Percentiles rank a stretch among this genome's conserved stretches.
These are phyloP conservation scores for Parochlus steinenii DNA, from an alignment of 2,888 invertebrate genomes.

Conservation along the genomic window DNA sequence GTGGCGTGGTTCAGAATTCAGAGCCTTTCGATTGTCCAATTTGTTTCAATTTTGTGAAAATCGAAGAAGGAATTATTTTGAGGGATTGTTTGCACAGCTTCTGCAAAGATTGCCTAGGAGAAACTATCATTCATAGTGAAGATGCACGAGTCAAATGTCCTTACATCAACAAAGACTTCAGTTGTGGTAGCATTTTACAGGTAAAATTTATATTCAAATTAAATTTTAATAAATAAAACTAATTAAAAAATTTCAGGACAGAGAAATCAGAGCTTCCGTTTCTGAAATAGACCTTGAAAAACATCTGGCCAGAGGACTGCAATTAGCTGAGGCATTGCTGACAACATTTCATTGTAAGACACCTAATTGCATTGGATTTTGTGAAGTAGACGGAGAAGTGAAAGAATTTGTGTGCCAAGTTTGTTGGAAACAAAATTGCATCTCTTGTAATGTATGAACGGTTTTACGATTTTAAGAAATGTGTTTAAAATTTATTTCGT, in stretches of 20 bases:
- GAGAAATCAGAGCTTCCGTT: constrained; percentile 6
- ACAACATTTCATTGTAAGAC: constrained; percentile 8
- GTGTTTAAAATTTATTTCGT: background rate
- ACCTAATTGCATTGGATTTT: constrained; percentile 8
- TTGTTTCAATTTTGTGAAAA: background rate
- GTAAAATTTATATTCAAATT: too few relatives aligned
- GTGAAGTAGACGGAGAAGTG: background rate
- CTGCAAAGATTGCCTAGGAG: constrained; percentile 3
- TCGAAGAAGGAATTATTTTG: constrained; percentile 7
- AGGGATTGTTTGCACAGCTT: constrained; percentile 9
- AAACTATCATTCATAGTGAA: background rate
- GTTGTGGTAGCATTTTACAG: constrained; percentile 3
- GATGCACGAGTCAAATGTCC: constrained; percentile 7
- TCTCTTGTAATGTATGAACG: background rate
- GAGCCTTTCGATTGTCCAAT: constrained; percentile 1
- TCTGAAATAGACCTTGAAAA: constrained; percentile 1
- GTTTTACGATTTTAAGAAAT: too few relatives aligned
- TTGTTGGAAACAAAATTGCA: constrained; percentile 7
- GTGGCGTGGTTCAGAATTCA: too few relatives aligned
- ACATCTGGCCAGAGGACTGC: constrained; percentile 4
- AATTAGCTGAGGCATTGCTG: background rate
- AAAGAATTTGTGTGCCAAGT: background rate
- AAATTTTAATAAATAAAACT: too few relatives aligned
- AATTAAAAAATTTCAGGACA: too few relatives aligned
- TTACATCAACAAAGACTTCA: background rate